A percentile compares a stretch with the other conserved stretches of the same genome.
phyloP scores from a whole-genome alignment of 2,797 vertebrate species.

The Caiman crocodilus region DNA sequence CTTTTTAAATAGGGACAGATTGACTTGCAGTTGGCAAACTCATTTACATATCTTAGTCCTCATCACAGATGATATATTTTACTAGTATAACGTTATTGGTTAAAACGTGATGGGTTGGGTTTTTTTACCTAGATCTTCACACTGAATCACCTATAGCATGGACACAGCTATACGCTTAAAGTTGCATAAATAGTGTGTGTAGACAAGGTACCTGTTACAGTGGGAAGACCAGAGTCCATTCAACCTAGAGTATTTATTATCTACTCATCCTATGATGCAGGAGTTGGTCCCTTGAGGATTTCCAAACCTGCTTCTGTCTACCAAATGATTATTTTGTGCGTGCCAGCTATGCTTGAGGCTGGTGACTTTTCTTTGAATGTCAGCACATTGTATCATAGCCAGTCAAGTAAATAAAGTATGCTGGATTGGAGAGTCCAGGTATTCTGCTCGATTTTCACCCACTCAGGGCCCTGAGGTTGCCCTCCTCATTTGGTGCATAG shows the following conservation, averaged over 20 bases:
- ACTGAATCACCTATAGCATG: slow-evolving; percentile 2
- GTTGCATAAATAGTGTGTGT: background rate
- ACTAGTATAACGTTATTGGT: background rate
- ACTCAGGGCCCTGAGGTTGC: background rate
- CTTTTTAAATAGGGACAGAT: too few relatives aligned
- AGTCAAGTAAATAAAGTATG: background rate
- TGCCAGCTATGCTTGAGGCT: background rate
- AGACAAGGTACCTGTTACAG: background rate
- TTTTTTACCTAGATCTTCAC: background rate
- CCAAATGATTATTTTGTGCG: background rate
- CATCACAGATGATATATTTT: too few relatives aligned
- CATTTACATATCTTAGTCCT: too few relatives aligned
- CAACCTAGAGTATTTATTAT: background rate
- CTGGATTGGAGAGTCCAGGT: background rate
- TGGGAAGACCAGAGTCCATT: background rate
- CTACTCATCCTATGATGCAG: background rate
- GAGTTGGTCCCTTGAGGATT: background rate
- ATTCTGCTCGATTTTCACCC: background rate
- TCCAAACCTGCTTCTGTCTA: background rate
- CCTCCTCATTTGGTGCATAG: background rate
- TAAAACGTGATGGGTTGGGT: background rate
- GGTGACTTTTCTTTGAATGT: background rate
- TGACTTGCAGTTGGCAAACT: too few relatives aligned
- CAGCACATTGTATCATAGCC: background rate
- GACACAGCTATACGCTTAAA: background rate